Evolutionary conservation across 2,888 invertebrate genomes (phyloP), one percentile per base, ranked within the genome.

Genomic region (Antitype chi): DNA sequence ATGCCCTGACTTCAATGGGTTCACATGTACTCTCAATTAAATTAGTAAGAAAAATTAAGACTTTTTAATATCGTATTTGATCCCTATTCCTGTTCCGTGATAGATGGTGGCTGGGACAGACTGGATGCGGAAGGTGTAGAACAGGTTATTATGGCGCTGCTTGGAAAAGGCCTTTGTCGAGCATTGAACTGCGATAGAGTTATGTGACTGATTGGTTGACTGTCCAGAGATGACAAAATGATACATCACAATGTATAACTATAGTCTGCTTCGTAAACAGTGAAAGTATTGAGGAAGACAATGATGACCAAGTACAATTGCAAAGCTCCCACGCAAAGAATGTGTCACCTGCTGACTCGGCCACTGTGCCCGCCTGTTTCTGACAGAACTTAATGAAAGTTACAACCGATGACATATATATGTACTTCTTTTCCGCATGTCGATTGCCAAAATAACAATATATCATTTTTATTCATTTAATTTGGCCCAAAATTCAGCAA

Each of bases 1-100:
- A 57, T 52, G 79, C 57, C 82, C 79, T 82, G 25, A 32, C 82
- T 82, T 68, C 57, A 53, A 32, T 52, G 32, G 15, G 15, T 82
- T 63, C 20, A 82, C 43, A n/a, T 77, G 25, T 64, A 82, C 25
- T 68, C n/a, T 62, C 52, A 25, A 60, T 53, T 25, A 43, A 8
- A 57, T 68, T 28, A 43, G 4, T 43, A 57, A 23, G 17, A 60
- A 15, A 1, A 25, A 7, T 9, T 15, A n/a, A 7, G 0, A 28
- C 13, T 53, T 15, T 25, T 47, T 9, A 17, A 1, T 60, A 9
- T 53, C 15, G 9, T 20, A n/a, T 20, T 11, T 25, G 0, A 25
- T 0, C 0, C 17, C 9, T 73, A 9, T 20, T 5, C 17, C 1
- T n/a, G 0, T 17, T 15, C 6, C 1, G 20, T 77, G 15, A 32